Evolutionary conservation across 2,888 invertebrate species (phyloP), one percentile per base, ranked within the genome.

Genomic region (Dastarcus helophoroides): DNA sequence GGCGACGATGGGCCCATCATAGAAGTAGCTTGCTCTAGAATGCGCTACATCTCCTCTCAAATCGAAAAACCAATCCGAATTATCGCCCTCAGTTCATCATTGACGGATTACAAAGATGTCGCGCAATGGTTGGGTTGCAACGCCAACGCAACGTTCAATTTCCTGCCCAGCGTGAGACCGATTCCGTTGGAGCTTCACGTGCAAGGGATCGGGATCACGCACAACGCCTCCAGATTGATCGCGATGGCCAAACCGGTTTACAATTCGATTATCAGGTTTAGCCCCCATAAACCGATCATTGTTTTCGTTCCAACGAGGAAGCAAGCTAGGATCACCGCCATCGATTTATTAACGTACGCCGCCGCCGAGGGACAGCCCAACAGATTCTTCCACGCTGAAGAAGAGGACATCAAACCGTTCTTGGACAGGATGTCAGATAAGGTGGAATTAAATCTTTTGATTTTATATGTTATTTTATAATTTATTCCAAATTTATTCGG

Each of bases 241-340:
- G 90, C 97, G 0, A 98, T 99, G 98, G 85, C 89, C 0, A 94
- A 95, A 54, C 97, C 98, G 0, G 85, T 91, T 1, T 99, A 95
- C 66, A 91, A 93, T 62, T 79, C 90, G 0, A 83, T 97, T 19
- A 54, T 81, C 2, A 76, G 88, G 14, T 75, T 88, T 59, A 85
- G 88, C 33, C 81, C 85, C 0, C 71, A 75, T 46, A 80, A 82
- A 48, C 91, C 94, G 0, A 85, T 81, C 2, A 78, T 86, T 5
- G 79, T 94, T 11, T 93, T 93, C 61, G 93, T 93, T 1, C 88
- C 93, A 0, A 86, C 89, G 0, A 68, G 94, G 0, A 81, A 90
- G 32, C 90, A 91, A 60, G 84, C 93, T 0, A 70, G 91, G 8
- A 67, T 95, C n/a, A 86, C 94, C 0, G 97, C 97, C 0, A 89